These are phyloP conservation scores for Drosophila buzzatii DNA, from an alignment of 2,888 invertebrate genomes.

Conservation along the genomic window DNA sequence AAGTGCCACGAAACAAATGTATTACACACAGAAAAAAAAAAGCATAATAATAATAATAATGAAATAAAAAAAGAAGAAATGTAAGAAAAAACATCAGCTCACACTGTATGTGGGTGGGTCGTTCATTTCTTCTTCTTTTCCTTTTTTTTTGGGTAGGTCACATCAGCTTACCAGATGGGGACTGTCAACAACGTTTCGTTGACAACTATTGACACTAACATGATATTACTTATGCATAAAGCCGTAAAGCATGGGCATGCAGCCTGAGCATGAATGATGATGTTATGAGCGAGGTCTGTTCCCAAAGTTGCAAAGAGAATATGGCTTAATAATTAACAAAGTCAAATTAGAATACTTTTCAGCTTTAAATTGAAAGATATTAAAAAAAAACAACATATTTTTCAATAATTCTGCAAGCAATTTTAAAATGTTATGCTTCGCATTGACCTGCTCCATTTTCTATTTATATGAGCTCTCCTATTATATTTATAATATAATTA, in stretches of 20 bases:
- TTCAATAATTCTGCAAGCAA: too few species aligned
- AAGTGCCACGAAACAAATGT: slow-evolving; percentile 66
- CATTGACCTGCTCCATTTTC: too few species aligned
- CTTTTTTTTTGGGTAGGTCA: slow-evolving; percentile 2
- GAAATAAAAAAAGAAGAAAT: slow-evolving; percentile 50
- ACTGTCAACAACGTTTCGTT: slow-evolving; percentile 70
- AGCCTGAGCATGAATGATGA: slow-evolving; percentile 37
- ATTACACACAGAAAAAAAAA: slow-evolving; percentile 24
- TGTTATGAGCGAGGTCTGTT: slow-evolving; percentile 21
- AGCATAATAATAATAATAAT: slow-evolving; percentile 31
- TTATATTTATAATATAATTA: background rate
- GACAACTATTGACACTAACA: slow-evolving; percentile 79
- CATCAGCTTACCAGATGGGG: slow-evolving; percentile 45
- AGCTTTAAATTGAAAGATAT: too few species aligned
- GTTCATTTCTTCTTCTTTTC: slow-evolving; percentile 1
- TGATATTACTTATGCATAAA: slow-evolving; percentile 76
- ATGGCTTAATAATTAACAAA: background rate
- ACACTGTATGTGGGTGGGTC: slow-evolving; percentile 24
- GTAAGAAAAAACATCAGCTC: background rate
- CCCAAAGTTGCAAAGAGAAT: background rate
- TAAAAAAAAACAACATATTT: too few species aligned
- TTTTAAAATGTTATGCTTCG: too few species aligned
- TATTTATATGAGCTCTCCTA: background rate
- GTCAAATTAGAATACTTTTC: too few species aligned
- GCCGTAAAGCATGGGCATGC: slow-evolving; percentile 52